Percentiles rank a stretch among this genome's conserved stretches.
phyloP scores from a whole-genome alignment of 2,113 vertebrate genomes.

The Stomatorhinus ivindoensis region DNA sequence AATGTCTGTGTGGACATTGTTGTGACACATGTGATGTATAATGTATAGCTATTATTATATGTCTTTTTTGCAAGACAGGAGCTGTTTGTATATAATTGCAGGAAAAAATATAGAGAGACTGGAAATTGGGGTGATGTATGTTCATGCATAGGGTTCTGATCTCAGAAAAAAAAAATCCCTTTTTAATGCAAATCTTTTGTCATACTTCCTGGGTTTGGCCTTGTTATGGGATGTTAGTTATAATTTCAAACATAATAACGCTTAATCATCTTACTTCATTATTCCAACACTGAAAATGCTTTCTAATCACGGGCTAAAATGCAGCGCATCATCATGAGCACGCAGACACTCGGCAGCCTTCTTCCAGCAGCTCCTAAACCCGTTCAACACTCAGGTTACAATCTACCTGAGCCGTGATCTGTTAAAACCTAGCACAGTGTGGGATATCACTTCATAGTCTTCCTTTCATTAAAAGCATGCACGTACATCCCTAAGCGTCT shows the following conservation, averaged over 20 bases:
- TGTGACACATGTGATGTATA: conserved; percentile 68
- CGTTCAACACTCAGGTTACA: not conserved
- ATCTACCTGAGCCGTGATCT: not conserved
- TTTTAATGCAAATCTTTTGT: conserved; percentile 16
- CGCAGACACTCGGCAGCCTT: not conserved
- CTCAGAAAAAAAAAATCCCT: conserved; percentile 25
- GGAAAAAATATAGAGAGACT: conserved; percentile 38
- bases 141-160: conserved; percentile 20
- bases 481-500: not conserved
- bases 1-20: conserved; percentile 77
- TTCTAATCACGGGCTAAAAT: conserved; percentile 9
- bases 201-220: conserved; percentile 7
- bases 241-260: not conserved
- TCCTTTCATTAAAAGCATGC: not conserved
- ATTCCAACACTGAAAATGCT: conserved; percentile 16
- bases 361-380: not conserved
- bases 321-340: not conserved
- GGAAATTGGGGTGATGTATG: conserved; percentile 27
- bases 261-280: conserved; percentile 10
- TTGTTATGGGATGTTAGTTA: conserved; percentile 10
- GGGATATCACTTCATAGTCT: not conserved
- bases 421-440: not conserved
- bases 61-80: conserved; percentile 69
- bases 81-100: conserved; percentile 59
- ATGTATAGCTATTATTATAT: conserved; percentile 66